Evolutionary conservation across 2,113 vertebrate species (phyloP).

Genomic region (Empidonax alnorum): DNA sequence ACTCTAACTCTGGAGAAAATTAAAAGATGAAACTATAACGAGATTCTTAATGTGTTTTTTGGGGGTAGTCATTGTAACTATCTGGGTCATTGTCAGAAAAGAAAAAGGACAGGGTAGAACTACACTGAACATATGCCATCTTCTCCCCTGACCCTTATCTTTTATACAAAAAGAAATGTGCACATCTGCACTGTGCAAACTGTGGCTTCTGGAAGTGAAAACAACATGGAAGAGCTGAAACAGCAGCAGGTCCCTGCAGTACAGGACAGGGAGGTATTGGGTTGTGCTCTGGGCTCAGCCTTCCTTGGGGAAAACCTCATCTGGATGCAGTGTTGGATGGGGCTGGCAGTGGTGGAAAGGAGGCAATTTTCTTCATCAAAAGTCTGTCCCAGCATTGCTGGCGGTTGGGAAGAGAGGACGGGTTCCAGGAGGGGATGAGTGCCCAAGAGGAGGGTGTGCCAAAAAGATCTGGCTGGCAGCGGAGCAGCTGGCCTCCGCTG

Average conservation of each 20-base stretch:
- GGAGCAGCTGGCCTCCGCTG: conserved; percentile 67
- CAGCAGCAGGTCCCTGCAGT: background rate
- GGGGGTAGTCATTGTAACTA: background rate
- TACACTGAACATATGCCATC: background rate
- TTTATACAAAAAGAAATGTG: background rate
- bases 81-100: background rate
- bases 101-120: background rate
- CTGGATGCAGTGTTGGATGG: background rate
- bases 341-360: background rate
- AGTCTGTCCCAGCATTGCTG: background rate
- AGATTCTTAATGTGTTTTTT: conserved; percentile 14
- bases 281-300: background rate
- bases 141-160: background rate
- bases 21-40: conserved; percentile 9
- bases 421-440: conserved; percentile 38
- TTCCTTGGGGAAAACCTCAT: background rate
- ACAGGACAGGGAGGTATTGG: background rate
- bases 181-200: background rate
- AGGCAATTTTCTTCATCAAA: background rate
- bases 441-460: conserved; percentile 45
- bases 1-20: conserved; percentile 9
- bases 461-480: conserved; percentile 64
- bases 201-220: background rate
- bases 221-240: background rate
- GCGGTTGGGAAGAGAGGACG: background rate